Conservation (phyloP, 2,113 vertebrate genomes). For the Gymnobelideus leadbeateri region DNA sequence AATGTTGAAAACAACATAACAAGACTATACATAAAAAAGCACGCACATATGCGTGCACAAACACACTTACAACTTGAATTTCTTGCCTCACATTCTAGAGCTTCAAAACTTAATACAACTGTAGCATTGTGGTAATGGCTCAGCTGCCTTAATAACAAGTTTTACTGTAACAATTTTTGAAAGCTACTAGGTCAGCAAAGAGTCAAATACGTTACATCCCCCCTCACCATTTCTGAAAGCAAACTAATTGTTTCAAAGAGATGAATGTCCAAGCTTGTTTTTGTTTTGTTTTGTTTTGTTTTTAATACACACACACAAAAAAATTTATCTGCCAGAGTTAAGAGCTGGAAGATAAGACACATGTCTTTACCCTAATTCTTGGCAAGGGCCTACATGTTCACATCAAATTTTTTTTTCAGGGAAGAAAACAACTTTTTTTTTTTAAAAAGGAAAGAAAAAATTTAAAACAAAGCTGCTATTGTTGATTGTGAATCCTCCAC, state of each 20-base stretch:
- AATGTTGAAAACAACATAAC: slow-evolving; percentile 75
- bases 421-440: too few species aligned
- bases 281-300: slow-evolving; percentile 67
- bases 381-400: slow-evolving; percentile 79
- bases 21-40: slow-evolving; percentile 71
- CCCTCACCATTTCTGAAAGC: slow-evolving; percentile 70
- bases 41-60: slow-evolving; percentile 37
- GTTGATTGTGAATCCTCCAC: slow-evolving; percentile 75
- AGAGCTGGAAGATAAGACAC: slow-evolving; percentile 78
- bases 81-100: slow-evolving; percentile 58
- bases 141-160: slow-evolving; percentile 53
- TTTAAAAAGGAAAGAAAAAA: slow-evolving; percentile 77
- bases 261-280: slow-evolving; percentile 77
- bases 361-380: slow-evolving; percentile 76
- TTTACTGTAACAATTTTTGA: slow-evolving; percentile 59
- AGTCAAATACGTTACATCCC: slow-evolving; percentile 63
- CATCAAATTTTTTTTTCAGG: slow-evolving; percentile 33
- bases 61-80: slow-evolving; percentile 20
- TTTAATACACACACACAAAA: slow-evolving; percentile 75
- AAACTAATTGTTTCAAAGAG: slow-evolving; percentile 81
- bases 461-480: slow-evolving; percentile 78
- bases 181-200: slow-evolving; percentile 47
- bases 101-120: slow-evolving; percentile 57
- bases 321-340: slow-evolving; percentile 86
- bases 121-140: slow-evolving; percentile 64